A percentile compares a stretch with the other conserved stretches of the same genome.
Conservation (phyloP, 2,888 invertebrate genomes). For the Sericinus montela region DNA sequence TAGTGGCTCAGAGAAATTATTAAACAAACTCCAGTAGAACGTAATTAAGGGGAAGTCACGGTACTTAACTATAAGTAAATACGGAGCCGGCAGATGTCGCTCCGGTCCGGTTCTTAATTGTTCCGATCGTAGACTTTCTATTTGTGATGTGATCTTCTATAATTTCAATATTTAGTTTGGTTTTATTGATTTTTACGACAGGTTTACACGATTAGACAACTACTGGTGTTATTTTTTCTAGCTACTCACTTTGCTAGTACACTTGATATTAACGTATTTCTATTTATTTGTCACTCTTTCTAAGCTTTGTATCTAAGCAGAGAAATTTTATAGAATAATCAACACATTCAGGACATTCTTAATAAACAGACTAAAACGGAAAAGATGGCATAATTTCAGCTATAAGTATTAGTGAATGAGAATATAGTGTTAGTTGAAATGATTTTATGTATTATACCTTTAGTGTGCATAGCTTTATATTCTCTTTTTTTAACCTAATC, state of each 20-base stretch:
- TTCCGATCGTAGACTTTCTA: slow-evolving; percentile 45
- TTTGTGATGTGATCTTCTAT: slow-evolving; percentile 28
- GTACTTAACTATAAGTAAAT: slow-evolving; percentile 46
- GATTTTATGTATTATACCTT: no score
- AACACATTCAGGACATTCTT: no score
- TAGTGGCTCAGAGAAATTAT: slow-evolving; percentile 37
- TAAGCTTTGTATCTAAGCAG: no score
- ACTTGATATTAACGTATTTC: background rate
- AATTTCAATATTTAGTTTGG: slow-evolving; percentile 11
- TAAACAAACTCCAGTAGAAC: slow-evolving; percentile 22
- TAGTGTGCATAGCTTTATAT: no score
- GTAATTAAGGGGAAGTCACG: slow-evolving; percentile 38
- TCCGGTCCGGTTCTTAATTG: slow-evolving; percentile 43
- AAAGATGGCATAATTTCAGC: no score
- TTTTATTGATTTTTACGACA: slow-evolving; percentile 7
- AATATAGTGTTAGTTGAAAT: no score
- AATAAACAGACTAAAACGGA: no score
- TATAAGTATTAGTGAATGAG: no score
- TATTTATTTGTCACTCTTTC: no score
- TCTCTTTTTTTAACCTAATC: no score
- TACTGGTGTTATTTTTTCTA: slow-evolving; percentile 1
- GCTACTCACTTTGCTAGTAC: background rate
- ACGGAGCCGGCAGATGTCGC: slow-evolving; percentile 24
- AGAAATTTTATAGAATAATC: no score
- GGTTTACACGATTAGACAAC: background rate